phyloP scores from a whole-genome alignment of 2,113 vertebrate genomes.

The Bungarus multicinctus region DNA sequence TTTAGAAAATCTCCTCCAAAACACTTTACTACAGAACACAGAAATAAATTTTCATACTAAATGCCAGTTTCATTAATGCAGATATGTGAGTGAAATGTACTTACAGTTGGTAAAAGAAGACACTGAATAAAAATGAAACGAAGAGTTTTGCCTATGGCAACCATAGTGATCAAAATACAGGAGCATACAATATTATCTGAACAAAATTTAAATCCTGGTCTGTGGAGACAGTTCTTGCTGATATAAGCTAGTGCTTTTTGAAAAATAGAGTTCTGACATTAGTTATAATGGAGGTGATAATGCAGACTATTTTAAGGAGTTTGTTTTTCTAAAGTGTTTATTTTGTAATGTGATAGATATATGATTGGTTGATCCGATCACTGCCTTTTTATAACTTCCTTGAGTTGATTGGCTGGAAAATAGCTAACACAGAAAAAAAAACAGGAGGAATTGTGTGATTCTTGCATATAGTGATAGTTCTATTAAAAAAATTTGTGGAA shows the following conservation, averaged over 20 bases:
- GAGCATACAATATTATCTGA: neutral
- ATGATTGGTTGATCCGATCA: neutral
- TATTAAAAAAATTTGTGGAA: neutral
- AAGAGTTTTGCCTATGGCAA: neutral
- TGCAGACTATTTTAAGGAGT: neutral
- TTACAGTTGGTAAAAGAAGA: neutral
- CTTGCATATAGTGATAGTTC: neutral
- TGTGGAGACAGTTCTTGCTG: neutral
- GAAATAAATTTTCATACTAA: neutral
- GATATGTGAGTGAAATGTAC: neutral
- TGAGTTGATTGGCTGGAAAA: neutral
- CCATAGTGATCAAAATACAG: neutral
- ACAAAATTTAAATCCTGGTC: neutral
- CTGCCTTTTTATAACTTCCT: neutral
- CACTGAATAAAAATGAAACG: neutral
- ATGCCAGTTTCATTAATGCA: neutral
- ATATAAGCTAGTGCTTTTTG: neutral
- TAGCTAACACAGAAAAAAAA: neutral
- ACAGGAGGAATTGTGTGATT: neutral
- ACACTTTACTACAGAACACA: neutral
- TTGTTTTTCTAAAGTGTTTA: neutral
- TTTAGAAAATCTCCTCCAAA: neutral
- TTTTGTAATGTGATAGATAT: neutral
- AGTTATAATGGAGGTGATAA: neutral
- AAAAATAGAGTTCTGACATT: neutral